Evolutionary conservation across 2,888 invertebrate species (phyloP).

Genomic region (Xestia rhomboidea): DNA sequence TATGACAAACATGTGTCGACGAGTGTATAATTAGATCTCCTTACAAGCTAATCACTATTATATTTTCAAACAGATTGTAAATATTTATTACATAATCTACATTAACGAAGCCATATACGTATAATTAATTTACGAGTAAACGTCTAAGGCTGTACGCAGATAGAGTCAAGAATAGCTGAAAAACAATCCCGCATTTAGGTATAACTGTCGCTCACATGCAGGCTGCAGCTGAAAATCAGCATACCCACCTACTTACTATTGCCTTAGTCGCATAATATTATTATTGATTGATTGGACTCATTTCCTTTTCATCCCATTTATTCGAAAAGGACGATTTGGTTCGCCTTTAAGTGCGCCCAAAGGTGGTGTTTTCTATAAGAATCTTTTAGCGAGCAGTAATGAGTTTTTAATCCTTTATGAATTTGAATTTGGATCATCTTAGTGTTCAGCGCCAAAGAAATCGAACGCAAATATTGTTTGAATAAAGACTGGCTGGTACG

Average conservation of each 20-base stretch:
- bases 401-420: too few species aligned
- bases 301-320: too few species aligned
- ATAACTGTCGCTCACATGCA: not conserved
- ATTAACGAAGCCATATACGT: slow-evolving; percentile 35
- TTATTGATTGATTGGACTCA: not conserved
- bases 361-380: too few species aligned
- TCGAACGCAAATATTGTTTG: too few species aligned
- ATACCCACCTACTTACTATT: not conserved
- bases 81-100: slow-evolving; percentile 45
- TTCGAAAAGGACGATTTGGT: too few species aligned
- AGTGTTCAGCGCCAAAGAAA: too few species aligned
- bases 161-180: not conserved
- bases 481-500: too few species aligned
- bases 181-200: not conserved
- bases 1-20: slow-evolving; percentile 21
- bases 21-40: slow-evolving; percentile 47
- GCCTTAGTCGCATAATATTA: not conserved
- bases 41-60: slow-evolving; percentile 49
- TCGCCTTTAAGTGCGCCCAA: too few species aligned
- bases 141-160: not conserved
- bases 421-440: too few species aligned
- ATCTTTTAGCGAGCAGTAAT: too few species aligned
- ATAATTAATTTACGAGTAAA: slow-evolving; percentile 20
- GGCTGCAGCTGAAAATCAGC: not conserved
- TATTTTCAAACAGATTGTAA: slow-evolving; percentile 48